These are phyloP conservation scores for Aurelia sp. DNA, from an alignment of 30 jellyfish, hydroid and myxozoan species.

Conservation along the genomic window DNA sequence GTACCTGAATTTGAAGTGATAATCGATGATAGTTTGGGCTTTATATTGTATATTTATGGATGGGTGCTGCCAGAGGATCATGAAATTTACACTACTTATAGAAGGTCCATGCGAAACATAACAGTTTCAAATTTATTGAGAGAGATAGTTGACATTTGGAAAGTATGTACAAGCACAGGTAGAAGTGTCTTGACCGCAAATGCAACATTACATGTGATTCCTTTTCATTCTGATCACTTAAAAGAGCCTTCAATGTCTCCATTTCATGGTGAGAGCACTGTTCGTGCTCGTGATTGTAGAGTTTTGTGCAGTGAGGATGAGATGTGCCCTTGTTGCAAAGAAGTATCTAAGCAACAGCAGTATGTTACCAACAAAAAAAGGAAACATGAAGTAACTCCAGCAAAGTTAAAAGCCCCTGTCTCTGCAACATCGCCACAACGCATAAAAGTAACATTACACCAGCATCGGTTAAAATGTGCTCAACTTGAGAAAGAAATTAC, in stretches of 20 bases:
- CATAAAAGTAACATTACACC: constrained; percentile 59
- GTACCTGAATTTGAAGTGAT: constrained; percentile 39
- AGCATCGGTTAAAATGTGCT: constrained; percentile 55
- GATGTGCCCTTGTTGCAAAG: neutral
- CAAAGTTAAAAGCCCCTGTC: constrained; percentile 65
- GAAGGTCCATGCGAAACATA: constrained; percentile 45
- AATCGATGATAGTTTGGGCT: constrained; percentile 29
- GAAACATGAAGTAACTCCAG: constrained; percentile 40
- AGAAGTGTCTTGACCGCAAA: neutral
- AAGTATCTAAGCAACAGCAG: neutral
- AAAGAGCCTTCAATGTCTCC: neutral
- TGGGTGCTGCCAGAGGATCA: constrained; percentile 62
- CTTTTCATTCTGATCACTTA: constrained; percentile 1
- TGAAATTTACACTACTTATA: constrained; percentile 6
- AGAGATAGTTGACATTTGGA: neutral
- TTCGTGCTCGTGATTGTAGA: neutral
- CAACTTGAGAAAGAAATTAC: constrained; percentile 46
- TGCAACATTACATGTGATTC: neutral
- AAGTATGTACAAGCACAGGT: constrained; percentile 40
- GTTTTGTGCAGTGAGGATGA: neutral
- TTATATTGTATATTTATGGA: constrained; percentile 46
- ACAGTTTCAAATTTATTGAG: constrained; percentile 43
- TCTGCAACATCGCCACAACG: constrained; percentile 58
- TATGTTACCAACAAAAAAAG: neutral
- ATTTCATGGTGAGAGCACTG: neutral